phyloP scores from a whole-genome alignment of 2,113 vertebrate genomes.

The Dromas ardeola region DNA sequence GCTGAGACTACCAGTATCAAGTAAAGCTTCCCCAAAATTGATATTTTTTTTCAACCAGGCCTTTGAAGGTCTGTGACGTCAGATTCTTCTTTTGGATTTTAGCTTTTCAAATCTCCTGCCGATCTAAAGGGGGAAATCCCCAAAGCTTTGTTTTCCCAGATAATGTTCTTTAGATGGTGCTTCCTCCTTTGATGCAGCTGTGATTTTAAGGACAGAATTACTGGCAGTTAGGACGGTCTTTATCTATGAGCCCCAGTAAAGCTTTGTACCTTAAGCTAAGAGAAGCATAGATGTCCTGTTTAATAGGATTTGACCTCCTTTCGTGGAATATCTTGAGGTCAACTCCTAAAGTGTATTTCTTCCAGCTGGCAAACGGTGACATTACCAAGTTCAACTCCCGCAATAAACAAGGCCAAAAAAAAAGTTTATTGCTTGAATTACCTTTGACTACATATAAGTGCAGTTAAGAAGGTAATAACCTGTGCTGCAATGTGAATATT shows the following conservation, averaged over 20 bases:
- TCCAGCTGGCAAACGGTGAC: constrained; percentile 13
- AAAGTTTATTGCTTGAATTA: neutral
- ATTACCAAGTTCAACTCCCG: neutral
- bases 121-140: neutral
- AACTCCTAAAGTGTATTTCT: constrained; percentile 28
- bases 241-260: neutral
- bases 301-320: constrained; percentile 58
- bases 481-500: neutral
- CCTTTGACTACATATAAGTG: neutral
- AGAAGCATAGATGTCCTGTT: constrained; percentile 61
- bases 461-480: neutral
- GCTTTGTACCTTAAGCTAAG: constrained; percentile 20
- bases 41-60: neutral
- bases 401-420: neutral
- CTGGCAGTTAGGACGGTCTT: neutral
- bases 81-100: neutral
- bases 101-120: neutral
- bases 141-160: neutral
- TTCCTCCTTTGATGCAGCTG: neutral
- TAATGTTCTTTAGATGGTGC: neutral
- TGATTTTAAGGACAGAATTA: neutral
- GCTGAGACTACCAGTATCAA: neutral
- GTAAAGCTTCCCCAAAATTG: neutral
- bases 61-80: neutral
- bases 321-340: constrained; percentile 56